These are phyloP conservation scores for Linyphia triangularis DNA, from an alignment of 2,888 invertebrate species.

Conservation along the genomic window DNA sequence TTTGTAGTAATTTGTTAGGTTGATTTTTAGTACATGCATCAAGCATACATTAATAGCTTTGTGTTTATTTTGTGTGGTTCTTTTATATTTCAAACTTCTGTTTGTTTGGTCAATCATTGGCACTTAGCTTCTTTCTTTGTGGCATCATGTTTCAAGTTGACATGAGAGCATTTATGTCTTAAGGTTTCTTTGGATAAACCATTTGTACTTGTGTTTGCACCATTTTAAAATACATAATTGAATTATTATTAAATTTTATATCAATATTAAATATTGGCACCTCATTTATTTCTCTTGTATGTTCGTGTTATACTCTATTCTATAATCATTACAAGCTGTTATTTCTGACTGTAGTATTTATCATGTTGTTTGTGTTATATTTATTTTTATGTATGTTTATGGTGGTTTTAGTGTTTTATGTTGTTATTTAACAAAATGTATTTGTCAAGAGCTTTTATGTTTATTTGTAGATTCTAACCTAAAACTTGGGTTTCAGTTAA, in stretches of 20 bases:
- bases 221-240: background rate
- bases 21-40: background rate
- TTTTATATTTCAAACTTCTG: background rate
- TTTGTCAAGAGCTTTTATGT: constrained; percentile 25
- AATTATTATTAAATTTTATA: background rate
- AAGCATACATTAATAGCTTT: too few species aligned
- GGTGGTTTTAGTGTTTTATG: constrained; percentile 21
- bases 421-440: constrained; percentile 16
- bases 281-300: background rate
- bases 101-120: constrained; percentile 47
- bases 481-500: background rate
- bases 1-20: background rate
- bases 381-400: constrained; percentile 24
- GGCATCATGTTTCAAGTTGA: background rate
- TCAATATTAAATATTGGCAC: constrained; percentile 6
- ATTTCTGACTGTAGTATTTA: constrained; percentile 22
- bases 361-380: constrained; percentile 34
- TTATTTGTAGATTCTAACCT: background rate
- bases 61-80: background rate
- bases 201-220: constrained; percentile 1
- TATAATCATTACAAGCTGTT: background rate
- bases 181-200: background rate
- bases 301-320: background rate
- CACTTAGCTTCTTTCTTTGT: constrained; percentile 68
- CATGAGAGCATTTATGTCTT: background rate